These are phyloP conservation scores for Nezara viridula DNA, from an alignment of 2,888 invertebrate species.

Conservation along the genomic window DNA sequence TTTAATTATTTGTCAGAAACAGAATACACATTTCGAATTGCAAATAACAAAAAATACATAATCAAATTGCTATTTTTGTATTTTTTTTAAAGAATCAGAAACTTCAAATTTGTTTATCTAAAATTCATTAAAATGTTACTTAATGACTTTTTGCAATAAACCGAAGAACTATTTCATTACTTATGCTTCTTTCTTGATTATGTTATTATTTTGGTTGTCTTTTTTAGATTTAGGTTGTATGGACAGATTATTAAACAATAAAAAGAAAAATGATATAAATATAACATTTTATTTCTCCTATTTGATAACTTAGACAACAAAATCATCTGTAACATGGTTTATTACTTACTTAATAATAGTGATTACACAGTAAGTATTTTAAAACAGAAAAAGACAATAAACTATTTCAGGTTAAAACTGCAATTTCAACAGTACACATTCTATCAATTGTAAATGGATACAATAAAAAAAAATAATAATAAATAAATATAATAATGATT, in stretches of 20 bases:
- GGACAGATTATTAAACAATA: not conserved
- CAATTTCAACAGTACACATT: not conserved
- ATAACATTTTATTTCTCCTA: slow-evolving; percentile 54
- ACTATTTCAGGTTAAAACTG: not conserved
- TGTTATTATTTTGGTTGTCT: no score
- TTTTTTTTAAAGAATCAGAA: no score
- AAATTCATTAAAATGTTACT: no score
- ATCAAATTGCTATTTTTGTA: no score
- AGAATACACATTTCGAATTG: no score
- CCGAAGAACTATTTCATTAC: no score
- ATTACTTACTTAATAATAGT: slow-evolving; percentile 41
- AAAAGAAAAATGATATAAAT: slow-evolving; percentile 52
- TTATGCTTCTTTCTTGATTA: no score
- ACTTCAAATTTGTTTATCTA: no score
- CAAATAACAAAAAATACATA: no score
- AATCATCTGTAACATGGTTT: slow-evolving; percentile 27
- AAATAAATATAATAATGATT: slow-evolving; percentile 25
- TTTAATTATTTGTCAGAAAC: no score
- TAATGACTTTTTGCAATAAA: no score
- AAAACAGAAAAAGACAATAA: not conserved
- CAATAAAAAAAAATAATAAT: not conserved
- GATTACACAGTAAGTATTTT: slow-evolving; percentile 49
- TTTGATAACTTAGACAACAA: slow-evolving; percentile 44
- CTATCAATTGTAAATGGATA: slow-evolving; percentile 22
- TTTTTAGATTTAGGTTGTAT: not conserved